A percentile compares a stretch with the other conserved stretches of the same genome.
Conservation (phyloP, 2,888 invertebrate species). For the Scaptomyza caliginosa region DNA sequence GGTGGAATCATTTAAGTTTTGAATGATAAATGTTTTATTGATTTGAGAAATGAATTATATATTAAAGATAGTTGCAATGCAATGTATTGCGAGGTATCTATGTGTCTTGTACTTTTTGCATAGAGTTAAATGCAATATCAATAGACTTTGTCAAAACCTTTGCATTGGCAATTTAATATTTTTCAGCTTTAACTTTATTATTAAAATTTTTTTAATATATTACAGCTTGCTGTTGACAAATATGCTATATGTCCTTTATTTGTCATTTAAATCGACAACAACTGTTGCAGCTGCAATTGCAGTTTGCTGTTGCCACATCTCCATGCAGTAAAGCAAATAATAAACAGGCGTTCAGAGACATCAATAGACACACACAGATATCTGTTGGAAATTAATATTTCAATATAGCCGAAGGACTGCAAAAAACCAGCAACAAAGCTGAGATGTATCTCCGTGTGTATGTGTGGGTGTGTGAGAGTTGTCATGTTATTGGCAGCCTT, state of each 20-base stretch:
- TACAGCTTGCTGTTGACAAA: conserved; percentile 13
- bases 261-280: conserved; percentile 16
- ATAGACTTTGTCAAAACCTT: not conserved
- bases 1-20: not conserved
- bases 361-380: conserved; percentile 1
- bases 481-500: conserved; percentile 68
- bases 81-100: too few species aligned
- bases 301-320: conserved; percentile 16
- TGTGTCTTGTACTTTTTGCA: too few species aligned
- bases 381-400: conserved; percentile 66
- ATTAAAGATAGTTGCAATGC: too few species aligned
- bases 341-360: conserved; percentile 31
- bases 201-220: conserved; percentile 17
- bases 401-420: conserved; percentile 49
- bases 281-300: conserved; percentile 9
- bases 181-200: conserved; percentile 12
- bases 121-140: too few species aligned
- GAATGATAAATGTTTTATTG: not conserved
- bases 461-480: conserved; percentile 32
- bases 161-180: not conserved
- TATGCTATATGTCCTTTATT: conserved; percentile 5
- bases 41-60: not conserved
- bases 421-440: conserved; percentile 52
- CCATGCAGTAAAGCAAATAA: conserved; percentile 34
- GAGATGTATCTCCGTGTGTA: conserved; percentile 14